These are phyloP conservation scores for Oceanodroma tethys DNA, from an alignment of 2,113 vertebrate genomes.

Conservation along the genomic window DNA sequence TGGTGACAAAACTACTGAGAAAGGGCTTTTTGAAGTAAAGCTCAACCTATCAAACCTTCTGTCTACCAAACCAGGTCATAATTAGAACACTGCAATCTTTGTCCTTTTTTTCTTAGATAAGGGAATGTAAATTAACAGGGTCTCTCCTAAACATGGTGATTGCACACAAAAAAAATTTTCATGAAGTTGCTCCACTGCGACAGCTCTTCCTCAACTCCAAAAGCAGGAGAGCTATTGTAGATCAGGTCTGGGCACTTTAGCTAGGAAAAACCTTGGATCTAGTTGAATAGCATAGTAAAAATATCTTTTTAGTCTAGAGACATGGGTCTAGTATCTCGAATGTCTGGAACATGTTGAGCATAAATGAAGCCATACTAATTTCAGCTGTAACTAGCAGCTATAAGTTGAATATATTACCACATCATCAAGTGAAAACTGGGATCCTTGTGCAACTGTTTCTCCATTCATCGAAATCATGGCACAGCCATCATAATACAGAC, in stretches of 20 bases:
- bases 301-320: background rate
- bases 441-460: conserved; percentile 82
- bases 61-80: background rate
- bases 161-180: background rate
- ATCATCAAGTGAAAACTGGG: conserved; percentile 89
- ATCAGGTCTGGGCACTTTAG: background rate
- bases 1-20: background rate
- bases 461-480: conserved; percentile 92
- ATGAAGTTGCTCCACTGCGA: background rate
- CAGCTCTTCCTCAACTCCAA: background rate
- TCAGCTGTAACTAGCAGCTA: background rate
- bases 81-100: background rate
- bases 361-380: background rate
- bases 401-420: conserved; percentile 77
- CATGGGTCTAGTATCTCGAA: background rate
- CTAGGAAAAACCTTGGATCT: background rate
- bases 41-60: background rate
- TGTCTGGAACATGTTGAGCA: background rate
- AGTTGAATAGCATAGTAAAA: background rate
- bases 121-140: background rate
- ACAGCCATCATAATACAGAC: conserved; percentile 92
- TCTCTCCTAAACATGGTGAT: background rate
- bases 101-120: background rate
- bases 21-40: background rate
- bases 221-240: background rate